phyloP scores from a whole-genome alignment of 2,888 invertebrate species.

The Petrophora chlorosata region DNA sequence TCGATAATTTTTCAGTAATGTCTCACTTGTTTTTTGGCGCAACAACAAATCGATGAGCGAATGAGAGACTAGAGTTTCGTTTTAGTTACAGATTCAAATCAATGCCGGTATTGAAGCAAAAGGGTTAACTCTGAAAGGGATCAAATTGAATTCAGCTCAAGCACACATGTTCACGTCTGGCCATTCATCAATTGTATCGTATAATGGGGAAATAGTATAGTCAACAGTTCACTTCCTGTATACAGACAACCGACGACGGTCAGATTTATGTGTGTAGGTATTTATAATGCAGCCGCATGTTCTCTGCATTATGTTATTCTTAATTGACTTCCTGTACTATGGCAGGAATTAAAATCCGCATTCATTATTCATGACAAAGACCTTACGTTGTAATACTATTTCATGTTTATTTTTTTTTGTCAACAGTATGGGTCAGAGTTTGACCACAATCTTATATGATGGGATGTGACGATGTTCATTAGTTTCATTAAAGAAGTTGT shows the following conservation, averaged over 20 bases:
- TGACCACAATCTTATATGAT: too few relatives aligned
- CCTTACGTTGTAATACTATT: too few relatives aligned
- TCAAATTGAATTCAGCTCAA: slow-evolving; percentile 76
- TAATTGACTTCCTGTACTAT: slow-evolving; percentile 40
- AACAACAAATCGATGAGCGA: slow-evolving; percentile 4
- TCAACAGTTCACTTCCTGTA: slow-evolving; percentile 70
- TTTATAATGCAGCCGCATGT: slow-evolving; percentile 24
- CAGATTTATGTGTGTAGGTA: slow-evolving; percentile 37
- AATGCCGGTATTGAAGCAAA: slow-evolving; percentile 65
- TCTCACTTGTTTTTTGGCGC: neutral
- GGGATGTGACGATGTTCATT: too few relatives aligned
- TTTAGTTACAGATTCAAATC: slow-evolving; percentile 77
- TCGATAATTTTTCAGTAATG: too few relatives aligned
- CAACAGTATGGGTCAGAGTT: too few relatives aligned
- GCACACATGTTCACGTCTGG: slow-evolving; percentile 72
- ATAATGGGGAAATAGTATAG: slow-evolving; percentile 72
- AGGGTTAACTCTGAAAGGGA: slow-evolving; percentile 75
- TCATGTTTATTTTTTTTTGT: too few relatives aligned
- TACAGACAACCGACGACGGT: slow-evolving; percentile 35
- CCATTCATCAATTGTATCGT: slow-evolving; percentile 77
- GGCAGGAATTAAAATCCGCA: slow-evolving; percentile 28
- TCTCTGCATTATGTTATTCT: slow-evolving; percentile 26
- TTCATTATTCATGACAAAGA: slow-evolving; percentile 6
- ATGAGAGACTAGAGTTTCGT: slow-evolving; percentile 30
- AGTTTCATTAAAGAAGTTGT: too few relatives aligned